Evolutionary conservation across 1,140 invertebrate genomes (phyloP).

Genomic region (Lasioglossum baleicum): DNA sequence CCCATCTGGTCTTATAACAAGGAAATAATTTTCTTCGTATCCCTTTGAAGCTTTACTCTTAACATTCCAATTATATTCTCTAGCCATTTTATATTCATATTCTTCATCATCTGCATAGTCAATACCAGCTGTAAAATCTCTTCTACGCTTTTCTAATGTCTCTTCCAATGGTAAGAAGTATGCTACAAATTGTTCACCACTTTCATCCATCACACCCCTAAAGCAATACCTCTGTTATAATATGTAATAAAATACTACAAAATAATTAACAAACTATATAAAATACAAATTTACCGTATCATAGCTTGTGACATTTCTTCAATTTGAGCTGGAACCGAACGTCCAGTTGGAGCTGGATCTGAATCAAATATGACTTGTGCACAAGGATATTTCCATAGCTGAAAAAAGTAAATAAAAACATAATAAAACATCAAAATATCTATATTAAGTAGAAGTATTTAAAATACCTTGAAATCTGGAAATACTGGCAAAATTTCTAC

Average conservation of each 20-base stretch:
- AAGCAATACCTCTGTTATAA: conserved; percentile 50
- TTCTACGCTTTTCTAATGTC: conserved; percentile 92
- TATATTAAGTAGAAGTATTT: too few species aligned
- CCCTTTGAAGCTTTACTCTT: conserved; percentile 98
- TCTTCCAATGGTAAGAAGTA: conserved; percentile 98
- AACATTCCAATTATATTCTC: conserved; percentile 99
- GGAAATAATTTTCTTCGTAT: conserved; percentile 99
- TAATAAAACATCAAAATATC: too few species aligned
- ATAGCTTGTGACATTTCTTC: conserved; percentile 99
- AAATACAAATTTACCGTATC: conserved; percentile 91
- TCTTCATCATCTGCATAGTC: conserved; percentile 95
- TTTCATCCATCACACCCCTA: conserved; percentile 98
- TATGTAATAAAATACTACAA: too few species aligned
- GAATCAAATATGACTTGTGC: conserved; percentile 99
- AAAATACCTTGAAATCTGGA: conserved; percentile 92
- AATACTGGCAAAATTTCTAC: conserved; percentile 94
- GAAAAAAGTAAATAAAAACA: conserved; percentile 61
- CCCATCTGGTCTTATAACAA: conserved; percentile 93
- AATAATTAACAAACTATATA: too few species aligned
- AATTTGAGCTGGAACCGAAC: conserved; percentile 90
- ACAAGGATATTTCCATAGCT: conserved; percentile 98
- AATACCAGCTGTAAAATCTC: conserved; percentile 87
- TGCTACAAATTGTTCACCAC: conserved; percentile 98
- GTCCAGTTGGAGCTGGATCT: conserved; percentile 92
- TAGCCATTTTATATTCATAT: conserved; percentile 96